Conservation (phyloP, 2,113 vertebrate genomes). For the Galbula dea region DNA sequence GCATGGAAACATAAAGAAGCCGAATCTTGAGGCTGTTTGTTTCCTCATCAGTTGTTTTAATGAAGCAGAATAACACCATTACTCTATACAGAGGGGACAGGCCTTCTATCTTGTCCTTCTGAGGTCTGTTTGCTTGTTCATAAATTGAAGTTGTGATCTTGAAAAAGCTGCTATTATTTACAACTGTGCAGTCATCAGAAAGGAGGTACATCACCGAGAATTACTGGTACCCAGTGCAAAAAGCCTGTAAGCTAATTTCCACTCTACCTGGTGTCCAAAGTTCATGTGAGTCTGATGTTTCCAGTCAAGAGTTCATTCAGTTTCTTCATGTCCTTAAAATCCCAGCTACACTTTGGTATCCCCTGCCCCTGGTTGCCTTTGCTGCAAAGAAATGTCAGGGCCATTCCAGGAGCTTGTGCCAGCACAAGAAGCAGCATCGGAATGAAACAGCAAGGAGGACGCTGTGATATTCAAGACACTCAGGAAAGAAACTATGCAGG, state of each 20-base stretch:
- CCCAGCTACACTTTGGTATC: background rate
- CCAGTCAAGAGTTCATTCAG: background rate
- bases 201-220: background rate
- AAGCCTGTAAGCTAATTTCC: background rate
- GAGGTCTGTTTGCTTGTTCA: background rate
- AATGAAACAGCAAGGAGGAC: background rate
- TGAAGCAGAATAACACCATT: constrained; percentile 25
- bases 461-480: background rate
- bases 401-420: background rate
- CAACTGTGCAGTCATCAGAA: background rate
- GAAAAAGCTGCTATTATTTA: background rate
- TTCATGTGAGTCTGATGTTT: background rate
- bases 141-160: background rate
- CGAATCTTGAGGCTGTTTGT: background rate
- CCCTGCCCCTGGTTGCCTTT: background rate
- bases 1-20: background rate
- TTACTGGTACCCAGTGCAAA: background rate
- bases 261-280: background rate
- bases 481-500: background rate
- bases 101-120: background rate
- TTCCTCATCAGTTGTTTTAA: constrained; percentile 12
- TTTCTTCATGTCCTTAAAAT: background rate
- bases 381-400: background rate
- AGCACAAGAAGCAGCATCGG: background rate
- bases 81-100: background rate